Evolutionary conservation across 2,797 vertebrate genomes (phyloP), one percentile per base, ranked within the genome.

Genomic region (Heliangelus exortis): DNA sequence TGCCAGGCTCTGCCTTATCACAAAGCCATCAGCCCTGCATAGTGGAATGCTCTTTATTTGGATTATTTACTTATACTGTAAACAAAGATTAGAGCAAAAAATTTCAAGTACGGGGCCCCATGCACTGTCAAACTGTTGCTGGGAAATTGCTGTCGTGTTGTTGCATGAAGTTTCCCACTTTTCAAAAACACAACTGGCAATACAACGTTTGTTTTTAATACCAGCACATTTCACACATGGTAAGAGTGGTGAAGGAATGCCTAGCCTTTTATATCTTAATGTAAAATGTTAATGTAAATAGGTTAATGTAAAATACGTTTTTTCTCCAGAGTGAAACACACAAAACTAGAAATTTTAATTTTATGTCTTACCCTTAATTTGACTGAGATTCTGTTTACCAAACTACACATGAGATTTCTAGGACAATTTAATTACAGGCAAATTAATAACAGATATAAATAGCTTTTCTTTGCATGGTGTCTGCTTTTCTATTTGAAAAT

Each of bases 11-110:
- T 96, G 97, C 97, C 98, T 98, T 98, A 98, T 99, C 98, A 59
- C 97, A 97, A 97, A 98, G 93, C 91, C 94, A 89, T 97, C 97
- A 97, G 93, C 93, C 85, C 96, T 93, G 93, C 95, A 88, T 95
- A 94, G 96, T 97, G 97, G 97, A 98, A 98, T 98, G 97, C 95
- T 96, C 96, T 97, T 97, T 97, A 96, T 98, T 98, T 98, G 96
- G 96, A 98, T 97, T 98, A 98, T 98, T 98, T 98, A 97, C 96
- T 98, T 97, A 97, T 97, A 97, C 96, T 98, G 97, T 99, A 99
- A 99, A 99, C 98, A 99, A 98, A 99, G 98, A 98, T 99, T 98
- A 98, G 97, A 97, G 97, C 68, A 97, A 98, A 98, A 97, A 98
- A 97, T 97, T 97, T 98, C 97, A 97, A 92, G 96, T 87, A 81